Evolutionary conservation across 2,888 invertebrate genomes (phyloP), one percentile per base, ranked within the genome.

Genomic region (Brachyopa scutellaris): DNA sequence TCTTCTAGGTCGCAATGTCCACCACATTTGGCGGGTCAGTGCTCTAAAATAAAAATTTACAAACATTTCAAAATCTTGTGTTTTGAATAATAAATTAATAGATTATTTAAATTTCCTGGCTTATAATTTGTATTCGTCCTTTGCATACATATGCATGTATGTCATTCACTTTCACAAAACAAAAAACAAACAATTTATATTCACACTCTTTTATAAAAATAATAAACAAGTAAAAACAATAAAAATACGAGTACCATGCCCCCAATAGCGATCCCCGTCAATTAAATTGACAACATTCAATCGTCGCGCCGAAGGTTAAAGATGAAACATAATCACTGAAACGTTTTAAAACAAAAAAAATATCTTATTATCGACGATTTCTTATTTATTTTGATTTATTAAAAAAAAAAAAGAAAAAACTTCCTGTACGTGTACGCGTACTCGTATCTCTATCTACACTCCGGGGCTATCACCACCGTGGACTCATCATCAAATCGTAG

Each of bases 241-340:
- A 51, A 40, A 49, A 17, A 38, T 36, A 51, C 26, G 9, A 26
- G 49, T 36, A 62, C 49, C 40, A 31, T 69, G 57, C 70, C 70
- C 70, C 72, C 61, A 62, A 45, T 45, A 62, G 53, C 42, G 53
- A 61, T 15, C 70, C 40, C 13, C 51, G 51, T 61, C 49, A 70
- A 42, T 45, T 42, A 42, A 45, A 45, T 53, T 36, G 42, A 61
- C 51, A 42, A 40, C 31, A 29, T 9, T 57, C 49, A 38, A 59
- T 49, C n/a, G n/a, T n/a, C n/a, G 6, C 26, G 21, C 13, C 23
- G 61, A 70, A 59, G 70, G 70, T 70, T 31, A 61, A 61, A 59
- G 40, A 53, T 36, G 33, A 33, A 36, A 72, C 26, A 51, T 49
- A 38, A 51, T 26, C 49, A 11, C 15, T 49, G 31, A 57, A 51